Evolutionary conservation across 2,113 vertebrate genomes (phyloP).

Genomic region (Urocynchramus pylzowi): DNA sequence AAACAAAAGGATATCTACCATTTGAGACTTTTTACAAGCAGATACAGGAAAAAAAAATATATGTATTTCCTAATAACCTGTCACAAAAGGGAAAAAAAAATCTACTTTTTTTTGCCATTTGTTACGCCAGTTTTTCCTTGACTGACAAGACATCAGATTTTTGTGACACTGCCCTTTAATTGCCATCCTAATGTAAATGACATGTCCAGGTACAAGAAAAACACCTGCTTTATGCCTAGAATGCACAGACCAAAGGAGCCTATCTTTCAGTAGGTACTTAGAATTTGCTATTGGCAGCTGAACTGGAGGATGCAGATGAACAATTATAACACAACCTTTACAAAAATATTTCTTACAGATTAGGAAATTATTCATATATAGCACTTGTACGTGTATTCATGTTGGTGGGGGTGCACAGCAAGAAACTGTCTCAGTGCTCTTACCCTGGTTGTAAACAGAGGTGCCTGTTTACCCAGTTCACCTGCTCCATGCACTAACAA

Average conservation of each 20-base stretch:
- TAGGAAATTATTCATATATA: neutral
- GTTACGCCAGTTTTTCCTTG: neutral
- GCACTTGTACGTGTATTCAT: fast-evolving
- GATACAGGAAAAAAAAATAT: neutral
- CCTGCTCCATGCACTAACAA: neutral
- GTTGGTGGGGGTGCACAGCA: neutral
- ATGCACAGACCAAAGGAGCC: neutral
- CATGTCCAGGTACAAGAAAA: neutral
- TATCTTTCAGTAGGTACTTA: neutral
- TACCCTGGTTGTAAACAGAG: neutral
- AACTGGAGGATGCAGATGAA: neutral
- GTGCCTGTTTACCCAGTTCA: neutral
- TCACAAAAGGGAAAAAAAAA: neutral
- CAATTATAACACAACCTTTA: neutral
- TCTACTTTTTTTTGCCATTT: neutral
- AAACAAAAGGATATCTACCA: neutral
- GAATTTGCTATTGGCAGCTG: neutral
- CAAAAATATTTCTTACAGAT: neutral
- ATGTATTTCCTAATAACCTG: neutral
- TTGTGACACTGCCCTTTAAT: neutral
- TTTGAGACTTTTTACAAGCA: neutral
- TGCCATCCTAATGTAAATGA: neutral
- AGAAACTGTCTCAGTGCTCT: neutral
- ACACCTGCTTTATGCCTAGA: neutral
- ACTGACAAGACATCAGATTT: neutral